Conservation (phyloP, 2,888 invertebrate species). For the Clusia tigrina region DNA sequence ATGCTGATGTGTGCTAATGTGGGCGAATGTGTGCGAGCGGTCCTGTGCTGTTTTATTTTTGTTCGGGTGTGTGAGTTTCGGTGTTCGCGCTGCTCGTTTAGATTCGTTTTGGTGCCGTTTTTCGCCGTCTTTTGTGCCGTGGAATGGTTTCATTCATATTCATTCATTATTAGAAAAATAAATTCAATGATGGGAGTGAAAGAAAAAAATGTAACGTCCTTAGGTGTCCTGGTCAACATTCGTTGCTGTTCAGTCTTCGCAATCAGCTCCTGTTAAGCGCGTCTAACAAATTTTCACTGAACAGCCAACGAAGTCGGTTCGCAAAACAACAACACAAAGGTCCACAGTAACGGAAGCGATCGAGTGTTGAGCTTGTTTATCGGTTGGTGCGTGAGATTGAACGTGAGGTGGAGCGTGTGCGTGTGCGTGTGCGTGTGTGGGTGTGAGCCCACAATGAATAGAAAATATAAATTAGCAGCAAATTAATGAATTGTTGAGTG, state of each 20-base stretch:
- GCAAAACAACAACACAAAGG: too few species aligned
- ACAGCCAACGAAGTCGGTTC: slow-evolving; percentile 25
- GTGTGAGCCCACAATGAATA: too few species aligned
- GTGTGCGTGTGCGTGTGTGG: too few species aligned
- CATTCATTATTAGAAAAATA: slow-evolving; percentile 57
- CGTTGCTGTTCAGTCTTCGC: slow-evolving; percentile 59
- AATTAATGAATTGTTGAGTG: too few species aligned
- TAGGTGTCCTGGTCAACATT: slow-evolving; percentile 42
- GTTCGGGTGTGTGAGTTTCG: slow-evolving; percentile 19
- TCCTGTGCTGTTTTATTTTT: too few species aligned
- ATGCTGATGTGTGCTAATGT: slow-evolving; percentile 29
- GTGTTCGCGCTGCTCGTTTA: slow-evolving; percentile 31
- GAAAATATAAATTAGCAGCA: too few species aligned
- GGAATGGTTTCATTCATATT: slow-evolving; percentile 50
- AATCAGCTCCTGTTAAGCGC: slow-evolving; percentile 52
- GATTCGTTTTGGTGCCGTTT: slow-evolving; percentile 20
- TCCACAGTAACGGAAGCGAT: slow-evolving; percentile 34
- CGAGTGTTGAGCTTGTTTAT: background rate
- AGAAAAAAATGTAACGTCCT: slow-evolving; percentile 30
- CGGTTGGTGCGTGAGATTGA: too few species aligned
- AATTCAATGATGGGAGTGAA: slow-evolving; percentile 40
- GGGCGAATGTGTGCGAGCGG: slow-evolving; percentile 7
- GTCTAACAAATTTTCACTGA: slow-evolving; percentile 34
- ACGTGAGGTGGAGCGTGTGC: too few species aligned
- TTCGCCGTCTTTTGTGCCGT: slow-evolving; percentile 15